Evolutionary conservation across 2,888 invertebrate species (phyloP).

Genomic region (Falcaria lacertinaria): DNA sequence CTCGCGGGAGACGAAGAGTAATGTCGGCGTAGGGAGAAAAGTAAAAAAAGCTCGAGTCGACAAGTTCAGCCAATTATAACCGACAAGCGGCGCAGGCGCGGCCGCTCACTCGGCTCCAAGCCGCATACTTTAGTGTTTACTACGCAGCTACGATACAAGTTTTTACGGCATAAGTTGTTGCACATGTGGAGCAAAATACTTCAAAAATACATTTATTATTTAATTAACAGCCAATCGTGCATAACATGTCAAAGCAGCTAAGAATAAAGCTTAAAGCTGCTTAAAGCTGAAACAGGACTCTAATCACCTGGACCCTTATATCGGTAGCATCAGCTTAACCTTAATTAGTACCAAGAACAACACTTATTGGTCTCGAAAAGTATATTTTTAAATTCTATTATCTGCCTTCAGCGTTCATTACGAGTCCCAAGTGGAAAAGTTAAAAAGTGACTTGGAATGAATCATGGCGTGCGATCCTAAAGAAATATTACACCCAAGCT

Average conservation of each 20-base stretch:
- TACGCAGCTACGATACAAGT: constrained; percentile 11
- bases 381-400: constrained; percentile 57
- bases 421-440: constrained; percentile 64
- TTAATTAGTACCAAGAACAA: constrained; percentile 14
- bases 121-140: constrained; percentile 12
- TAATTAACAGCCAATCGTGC: too few relatives aligned
- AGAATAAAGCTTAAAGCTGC: too few relatives aligned
- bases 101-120: constrained; percentile 58
- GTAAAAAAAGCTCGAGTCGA: constrained; percentile 67
- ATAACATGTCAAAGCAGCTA: too few relatives aligned
- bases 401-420: constrained; percentile 66
- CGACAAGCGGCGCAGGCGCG: constrained; percentile 72
- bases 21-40: constrained; percentile 65
- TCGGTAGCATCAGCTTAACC: background rate
- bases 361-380: constrained; percentile 11
- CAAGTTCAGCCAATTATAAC: constrained; percentile 80
- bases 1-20: constrained; percentile 77
- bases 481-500: constrained; percentile 77
- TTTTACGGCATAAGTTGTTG: constrained; percentile 13
- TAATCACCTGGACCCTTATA: too few relatives aligned
- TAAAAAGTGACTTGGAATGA: constrained; percentile 73
- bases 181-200: constrained; percentile 5
- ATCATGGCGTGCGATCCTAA: constrained; percentile 77
- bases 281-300: too few relatives aligned
- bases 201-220: background rate